A percentile compares a stretch with the other conserved stretches of the same genome.
These are phyloP conservation scores for Iphiclides podalirius DNA, from an alignment of 2,888 invertebrate genomes.

Conservation along the genomic window DNA sequence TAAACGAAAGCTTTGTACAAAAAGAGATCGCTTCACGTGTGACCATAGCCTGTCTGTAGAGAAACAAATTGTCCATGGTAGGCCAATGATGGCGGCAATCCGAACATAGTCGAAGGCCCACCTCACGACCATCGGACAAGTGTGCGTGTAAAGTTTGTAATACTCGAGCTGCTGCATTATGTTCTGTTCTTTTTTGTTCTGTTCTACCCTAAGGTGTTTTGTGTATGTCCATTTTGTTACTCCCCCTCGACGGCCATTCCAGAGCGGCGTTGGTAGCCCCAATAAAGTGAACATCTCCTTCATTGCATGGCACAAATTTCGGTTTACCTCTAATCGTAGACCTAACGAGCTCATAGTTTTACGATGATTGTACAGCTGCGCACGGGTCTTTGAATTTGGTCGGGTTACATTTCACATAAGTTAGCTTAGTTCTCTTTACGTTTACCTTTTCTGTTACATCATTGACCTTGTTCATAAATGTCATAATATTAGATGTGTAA, in stretches of 20 bases:
- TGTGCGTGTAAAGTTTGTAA: constrained; percentile 14
- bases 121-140: constrained; percentile 2
- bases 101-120: constrained; percentile 35
- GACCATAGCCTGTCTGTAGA: constrained; percentile 34
- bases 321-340: constrained; percentile 29
- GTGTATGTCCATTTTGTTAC: constrained; percentile 23
- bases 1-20: constrained; percentile 45
- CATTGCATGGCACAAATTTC: constrained; percentile 44
- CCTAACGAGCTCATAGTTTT: constrained; percentile 27
- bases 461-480: constrained; percentile 64
- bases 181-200: no score
- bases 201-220: constrained; percentile 23
- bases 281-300: not conserved
- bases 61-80: constrained; percentile 38
- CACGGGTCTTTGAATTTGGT: constrained; percentile 44
- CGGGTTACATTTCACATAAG: constrained; percentile 47
- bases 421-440: constrained; percentile 48
- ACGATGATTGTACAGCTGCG: constrained; percentile 45
- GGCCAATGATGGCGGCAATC: constrained; percentile 34
- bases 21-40: constrained; percentile 38
- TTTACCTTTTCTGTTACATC: constrained; percentile 46
- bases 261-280: constrained; percentile 14
- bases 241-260: constrained; percentile 16
- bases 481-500: constrained; percentile 72
- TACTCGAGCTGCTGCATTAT: constrained; percentile 21